A percentile compares a stretch with the other conserved stretches of the same genome.
Evolutionary conservation across 2,888 invertebrate species (phyloP).

Genomic region (Nebria salina): DNA sequence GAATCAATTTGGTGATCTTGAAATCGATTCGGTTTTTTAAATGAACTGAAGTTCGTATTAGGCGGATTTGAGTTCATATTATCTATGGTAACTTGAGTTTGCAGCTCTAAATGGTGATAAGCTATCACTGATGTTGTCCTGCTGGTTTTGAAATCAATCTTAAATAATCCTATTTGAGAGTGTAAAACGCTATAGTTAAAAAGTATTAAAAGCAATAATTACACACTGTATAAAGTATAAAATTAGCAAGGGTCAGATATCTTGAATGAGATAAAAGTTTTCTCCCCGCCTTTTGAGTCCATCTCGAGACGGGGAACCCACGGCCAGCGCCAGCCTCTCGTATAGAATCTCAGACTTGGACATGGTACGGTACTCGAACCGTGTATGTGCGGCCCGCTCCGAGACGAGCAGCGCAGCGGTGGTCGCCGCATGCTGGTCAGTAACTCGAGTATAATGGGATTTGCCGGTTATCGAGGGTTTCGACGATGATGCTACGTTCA

Average conservation of each 20-base stretch:
- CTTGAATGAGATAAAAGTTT: constrained; percentile 34
- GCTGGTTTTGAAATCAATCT: too few species aligned
- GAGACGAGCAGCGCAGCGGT: not conserved
- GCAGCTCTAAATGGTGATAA: too few species aligned
- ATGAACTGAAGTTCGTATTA: too few species aligned
- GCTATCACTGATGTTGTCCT: too few species aligned
- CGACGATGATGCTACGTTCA: constrained; percentile 32
- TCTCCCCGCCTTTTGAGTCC: constrained; percentile 20
- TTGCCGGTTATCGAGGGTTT: constrained; percentile 34
- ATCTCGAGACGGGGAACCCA: not conserved
- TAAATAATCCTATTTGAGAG: too few species aligned
- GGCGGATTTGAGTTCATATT: too few species aligned
- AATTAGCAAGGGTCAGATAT: constrained; percentile 20
- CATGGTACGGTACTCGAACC: not conserved
- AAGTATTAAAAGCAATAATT: not conserved
- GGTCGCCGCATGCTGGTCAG: constrained; percentile 17
- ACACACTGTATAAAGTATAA: not conserved
- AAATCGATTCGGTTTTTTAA: too few species aligned
- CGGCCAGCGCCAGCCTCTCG: not conserved
- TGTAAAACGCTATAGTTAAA: not conserved
- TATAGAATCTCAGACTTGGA: constrained; percentile 7
- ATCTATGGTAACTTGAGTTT: too few species aligned
- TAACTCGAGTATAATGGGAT: constrained; percentile 45
- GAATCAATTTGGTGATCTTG: too few species aligned
- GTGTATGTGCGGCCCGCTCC: not conserved